Base-by-base conservation (phyloP, 2,888 invertebrate species). In the Listrodromus nycthemerus region DNA sequence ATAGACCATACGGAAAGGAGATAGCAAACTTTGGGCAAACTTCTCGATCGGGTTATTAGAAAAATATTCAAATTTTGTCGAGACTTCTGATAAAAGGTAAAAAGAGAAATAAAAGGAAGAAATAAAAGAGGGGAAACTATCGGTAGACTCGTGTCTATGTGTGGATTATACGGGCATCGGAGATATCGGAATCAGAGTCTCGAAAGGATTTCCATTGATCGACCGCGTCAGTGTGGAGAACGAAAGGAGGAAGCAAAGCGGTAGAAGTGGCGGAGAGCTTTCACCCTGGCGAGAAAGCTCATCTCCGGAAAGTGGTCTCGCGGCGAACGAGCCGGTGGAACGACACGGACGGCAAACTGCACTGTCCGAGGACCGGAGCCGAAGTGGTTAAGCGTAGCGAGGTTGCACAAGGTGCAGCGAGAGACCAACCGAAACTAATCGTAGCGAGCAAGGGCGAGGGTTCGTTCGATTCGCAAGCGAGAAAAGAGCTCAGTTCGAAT, bases 251-350 rank as follows among this genome's bases (percentile, higher is more conserved):
- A 52, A 65, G 61, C 50, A 69, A 69, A 73, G 30, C n/a, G 30
- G 69, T 45, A 48, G 63, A 63, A 21, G 63, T 76, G 63, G 37
- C 70, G 69, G 83, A 48, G 80, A 52, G 50, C 50, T 71, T 71
- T 70, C 30, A 33, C 61, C 8, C 58, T 48, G 76, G 67, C 78
- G 85, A 84, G 80, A 86, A 86, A 87, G 85, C 86, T 88, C 89
- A 87, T 88, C 85, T 87, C 77, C 73, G 83, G 65, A 85, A 87
- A 88, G 86, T 87, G 86, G 83, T 83, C 74, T 80, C 70, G 55
- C 52, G 37, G 80, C 65, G 80, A 73, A 83, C 66, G 80, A 79
- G 80, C 52, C 79, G 71, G 78, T 3, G 33, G 66, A 80, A 84
- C 82, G 80, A 80, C 52, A 70, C 27, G 16, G 67, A 67, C 73